Conservation (phyloP, 92 coral and sea anemone species). For the Zoanthus sociatus region DNA sequence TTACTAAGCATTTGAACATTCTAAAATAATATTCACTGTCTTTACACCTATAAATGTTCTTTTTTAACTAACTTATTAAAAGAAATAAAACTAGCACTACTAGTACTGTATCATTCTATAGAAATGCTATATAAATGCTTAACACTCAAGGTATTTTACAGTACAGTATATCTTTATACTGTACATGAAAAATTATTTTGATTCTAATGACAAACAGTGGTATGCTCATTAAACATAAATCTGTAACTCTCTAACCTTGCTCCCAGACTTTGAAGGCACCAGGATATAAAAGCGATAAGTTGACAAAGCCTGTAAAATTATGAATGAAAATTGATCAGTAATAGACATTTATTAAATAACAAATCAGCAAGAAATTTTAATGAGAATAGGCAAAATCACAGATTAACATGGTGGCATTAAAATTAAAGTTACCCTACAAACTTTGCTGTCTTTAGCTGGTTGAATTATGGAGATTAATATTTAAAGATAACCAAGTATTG, state of each 20-base stretch:
- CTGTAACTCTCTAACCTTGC: constrained; percentile 59
- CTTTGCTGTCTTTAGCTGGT: background rate
- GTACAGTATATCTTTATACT: too few relatives aligned
- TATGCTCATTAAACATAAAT: background rate
- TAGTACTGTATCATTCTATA: too few relatives aligned
- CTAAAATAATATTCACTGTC: too few relatives aligned
- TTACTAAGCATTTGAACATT: too few relatives aligned
- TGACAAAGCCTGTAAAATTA: constrained; percentile 73
- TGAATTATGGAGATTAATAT: background rate
- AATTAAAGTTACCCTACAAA: background rate
- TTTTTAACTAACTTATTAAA: too few relatives aligned
- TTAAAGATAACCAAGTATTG: too few relatives aligned
- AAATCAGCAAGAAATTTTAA: background rate
- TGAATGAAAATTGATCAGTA: background rate
- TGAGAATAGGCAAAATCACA: background rate
- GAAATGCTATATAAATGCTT: too few relatives aligned
- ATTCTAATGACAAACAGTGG: too few relatives aligned
- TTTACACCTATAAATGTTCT: too few relatives aligned
- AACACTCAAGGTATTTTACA: too few relatives aligned
- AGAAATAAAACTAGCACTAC: too few relatives aligned
- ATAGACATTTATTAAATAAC: background rate
- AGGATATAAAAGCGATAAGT: constrained; percentile 73
- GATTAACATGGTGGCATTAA: background rate
- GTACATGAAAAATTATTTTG: too few relatives aligned
- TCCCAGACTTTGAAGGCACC: constrained; percentile 62